A percentile compares a stretch with the other conserved stretches of the same genome.
Conservation (phyloP, 2,113 vertebrate species). For the Glaucidium brasilianum region DNA sequence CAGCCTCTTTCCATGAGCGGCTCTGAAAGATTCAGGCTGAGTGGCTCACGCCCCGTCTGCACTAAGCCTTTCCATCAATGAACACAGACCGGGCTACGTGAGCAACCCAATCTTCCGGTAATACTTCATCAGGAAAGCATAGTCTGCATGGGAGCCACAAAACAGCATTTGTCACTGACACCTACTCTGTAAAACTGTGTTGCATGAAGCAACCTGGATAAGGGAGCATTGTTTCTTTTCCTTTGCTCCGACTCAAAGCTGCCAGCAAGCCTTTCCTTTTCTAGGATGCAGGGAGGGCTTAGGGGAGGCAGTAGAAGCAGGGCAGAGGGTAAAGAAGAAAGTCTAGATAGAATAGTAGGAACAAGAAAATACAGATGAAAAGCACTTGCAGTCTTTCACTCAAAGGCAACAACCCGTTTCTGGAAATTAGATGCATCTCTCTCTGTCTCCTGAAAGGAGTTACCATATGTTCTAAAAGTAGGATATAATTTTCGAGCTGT, state of each 20-base stretch:
- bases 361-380: background rate
- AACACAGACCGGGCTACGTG: background rate
- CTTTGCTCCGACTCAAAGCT: background rate
- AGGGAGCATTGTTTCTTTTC: background rate
- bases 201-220: background rate
- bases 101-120: background rate
- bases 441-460: constrained; percentile 35
- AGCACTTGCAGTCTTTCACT: background rate
- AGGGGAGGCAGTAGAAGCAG: background rate
- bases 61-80: background rate
- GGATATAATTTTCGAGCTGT: constrained; percentile 69
- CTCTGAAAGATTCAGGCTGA: background rate
- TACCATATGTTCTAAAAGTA: constrained; percentile 63
- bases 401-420: background rate
- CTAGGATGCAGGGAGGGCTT: background rate
- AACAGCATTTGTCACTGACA: background rate
- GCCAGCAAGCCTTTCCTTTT: background rate
- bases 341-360: background rate
- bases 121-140: background rate
- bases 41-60: background rate
- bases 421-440: constrained; percentile 46
- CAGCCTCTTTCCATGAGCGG: background rate
- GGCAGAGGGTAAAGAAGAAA: background rate
- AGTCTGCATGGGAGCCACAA: background rate
- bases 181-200: background rate